A percentile compares a stretch with the other conserved stretches of the same genome.
Conservation (phyloP, 2,888 invertebrate genomes). For the Drosophila pullipes region DNA sequence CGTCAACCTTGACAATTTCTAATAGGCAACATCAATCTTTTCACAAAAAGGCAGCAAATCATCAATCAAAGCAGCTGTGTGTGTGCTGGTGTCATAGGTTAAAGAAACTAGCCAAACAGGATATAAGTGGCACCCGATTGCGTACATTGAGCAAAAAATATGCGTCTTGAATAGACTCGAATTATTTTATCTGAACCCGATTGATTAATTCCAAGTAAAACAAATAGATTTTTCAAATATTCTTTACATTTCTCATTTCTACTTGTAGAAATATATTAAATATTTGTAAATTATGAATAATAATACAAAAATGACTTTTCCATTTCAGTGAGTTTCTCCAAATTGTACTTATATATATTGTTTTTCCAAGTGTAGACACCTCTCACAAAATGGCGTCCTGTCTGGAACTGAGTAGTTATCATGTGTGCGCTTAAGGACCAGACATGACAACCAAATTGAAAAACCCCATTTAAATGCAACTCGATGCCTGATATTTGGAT, state of each 20-base stretch:
- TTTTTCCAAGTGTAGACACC: neutral
- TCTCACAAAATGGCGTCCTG: conserved; percentile 18
- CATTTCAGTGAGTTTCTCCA: neutral
- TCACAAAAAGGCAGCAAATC: conserved; percentile 26
- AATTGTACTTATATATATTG: no score
- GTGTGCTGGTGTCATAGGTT: conserved; percentile 3
- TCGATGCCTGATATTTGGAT: conserved; percentile 23
- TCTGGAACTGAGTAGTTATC: neutral
- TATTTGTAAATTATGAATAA: neutral
- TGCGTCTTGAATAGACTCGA: neutral
- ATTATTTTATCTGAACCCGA: neutral
- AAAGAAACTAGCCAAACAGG: conserved; percentile 32
- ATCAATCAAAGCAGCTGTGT: conserved; percentile 57
- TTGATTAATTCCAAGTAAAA: neutral
- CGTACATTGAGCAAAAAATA: neutral
- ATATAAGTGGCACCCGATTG: conserved; percentile 31
- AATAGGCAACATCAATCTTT: conserved; percentile 64
- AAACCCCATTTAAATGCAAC: conserved; percentile 60
- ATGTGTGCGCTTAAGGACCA: conserved; percentile 30
- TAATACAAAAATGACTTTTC: neutral
- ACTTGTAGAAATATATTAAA: neutral
- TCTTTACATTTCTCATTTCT: neutral
- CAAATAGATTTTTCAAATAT: neutral
- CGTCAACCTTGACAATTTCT: conserved; percentile 55
- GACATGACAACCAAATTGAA: conserved; percentile 55